Evolutionary conservation across 2,888 invertebrate genomes (phyloP).

Genomic region (Tenthredo distinguenda): DNA sequence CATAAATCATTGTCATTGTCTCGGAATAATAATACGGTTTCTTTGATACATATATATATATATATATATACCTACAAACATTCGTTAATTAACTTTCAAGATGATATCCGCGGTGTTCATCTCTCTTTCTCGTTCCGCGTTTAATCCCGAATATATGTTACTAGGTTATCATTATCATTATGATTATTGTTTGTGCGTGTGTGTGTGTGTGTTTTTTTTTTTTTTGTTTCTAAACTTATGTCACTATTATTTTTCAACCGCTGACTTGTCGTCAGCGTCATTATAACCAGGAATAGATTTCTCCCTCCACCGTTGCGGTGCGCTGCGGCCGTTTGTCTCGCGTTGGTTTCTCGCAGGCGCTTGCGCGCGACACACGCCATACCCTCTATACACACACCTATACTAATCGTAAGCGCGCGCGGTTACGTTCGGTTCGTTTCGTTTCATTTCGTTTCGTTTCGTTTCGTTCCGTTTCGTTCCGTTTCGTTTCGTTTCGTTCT

Average conservation of each 20-base stretch:
- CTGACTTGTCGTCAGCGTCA: constrained; percentile 46
- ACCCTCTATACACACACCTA: constrained; percentile 8
- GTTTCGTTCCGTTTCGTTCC: background rate
- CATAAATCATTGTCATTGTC: constrained; percentile 16
- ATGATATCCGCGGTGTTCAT: background rate
- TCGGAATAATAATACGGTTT: background rate
- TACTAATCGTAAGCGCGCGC: constrained; percentile 2
- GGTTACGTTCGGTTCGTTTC: background rate
- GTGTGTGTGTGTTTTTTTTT: background rate
- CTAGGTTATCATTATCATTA: background rate
- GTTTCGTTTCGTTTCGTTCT: background rate
- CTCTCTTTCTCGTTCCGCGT: background rate
- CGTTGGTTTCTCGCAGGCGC: background rate
- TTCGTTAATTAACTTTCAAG: too few relatives aligned
- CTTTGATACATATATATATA: background rate
- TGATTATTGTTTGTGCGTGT: background rate
- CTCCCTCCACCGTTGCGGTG: background rate
- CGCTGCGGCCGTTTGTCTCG: constrained; percentile 1
- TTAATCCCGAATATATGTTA: background rate
- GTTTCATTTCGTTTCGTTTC: background rate
- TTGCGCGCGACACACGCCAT: background rate
- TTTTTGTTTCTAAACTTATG: background rate
- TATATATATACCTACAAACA: too few relatives aligned
- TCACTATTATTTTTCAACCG: background rate
- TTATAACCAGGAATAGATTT: constrained; percentile 49